Percentiles rank a stretch among this genome's conserved stretches.
Conservation (phyloP, 2,113 vertebrate genomes). For the Nycticorax nycticorax region DNA sequence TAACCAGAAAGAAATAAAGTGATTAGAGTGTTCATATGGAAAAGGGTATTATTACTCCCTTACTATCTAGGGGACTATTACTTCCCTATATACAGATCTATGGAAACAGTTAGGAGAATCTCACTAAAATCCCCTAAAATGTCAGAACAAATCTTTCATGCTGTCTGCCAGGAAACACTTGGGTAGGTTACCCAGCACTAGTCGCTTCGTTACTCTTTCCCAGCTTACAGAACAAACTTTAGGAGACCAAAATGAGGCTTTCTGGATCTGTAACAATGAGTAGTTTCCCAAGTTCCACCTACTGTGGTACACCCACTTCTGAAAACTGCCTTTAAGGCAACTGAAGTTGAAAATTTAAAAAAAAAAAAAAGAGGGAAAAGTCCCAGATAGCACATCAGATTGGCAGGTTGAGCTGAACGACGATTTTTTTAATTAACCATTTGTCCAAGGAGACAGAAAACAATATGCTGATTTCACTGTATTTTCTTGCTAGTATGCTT, state of each 20-base stretch:
- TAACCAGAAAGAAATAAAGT: neutral
- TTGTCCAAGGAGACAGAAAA: neutral
- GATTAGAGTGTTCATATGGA: neutral
- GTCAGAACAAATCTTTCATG: neutral
- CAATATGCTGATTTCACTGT: neutral
- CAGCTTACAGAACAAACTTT: neutral
- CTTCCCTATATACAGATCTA: neutral
- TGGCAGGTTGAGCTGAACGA: neutral
- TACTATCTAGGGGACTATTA: neutral
- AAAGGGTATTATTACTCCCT: neutral
- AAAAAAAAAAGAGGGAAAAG: neutral
- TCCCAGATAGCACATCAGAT: neutral
- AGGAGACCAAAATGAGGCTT: neutral
- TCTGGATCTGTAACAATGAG: neutral
- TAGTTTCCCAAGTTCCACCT: neutral
- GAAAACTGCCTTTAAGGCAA: neutral
- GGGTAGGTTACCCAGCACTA: neutral
- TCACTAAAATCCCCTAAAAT: neutral
- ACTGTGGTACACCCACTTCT: neutral
- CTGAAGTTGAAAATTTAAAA: neutral
- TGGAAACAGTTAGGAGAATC: neutral
- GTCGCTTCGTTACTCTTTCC: neutral
- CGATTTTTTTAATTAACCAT: neutral
- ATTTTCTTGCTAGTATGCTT: neutral
- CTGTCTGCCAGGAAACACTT: neutral